Base-by-base conservation (phyloP, 2,888 invertebrate species). In the Zootermopsis nevadensis region DNA sequence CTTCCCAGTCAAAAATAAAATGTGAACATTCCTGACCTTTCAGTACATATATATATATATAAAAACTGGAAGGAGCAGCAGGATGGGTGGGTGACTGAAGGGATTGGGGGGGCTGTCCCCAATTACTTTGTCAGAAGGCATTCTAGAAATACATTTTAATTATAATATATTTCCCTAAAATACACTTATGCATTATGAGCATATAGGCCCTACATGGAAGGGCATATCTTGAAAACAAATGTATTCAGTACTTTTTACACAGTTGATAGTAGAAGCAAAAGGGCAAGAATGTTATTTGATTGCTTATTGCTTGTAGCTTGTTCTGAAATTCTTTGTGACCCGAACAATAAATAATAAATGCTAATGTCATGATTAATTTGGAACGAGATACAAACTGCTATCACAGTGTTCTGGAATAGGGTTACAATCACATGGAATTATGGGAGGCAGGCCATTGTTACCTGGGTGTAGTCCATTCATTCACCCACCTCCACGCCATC, bases 101-200 rank as follows among this genome's bases (percentile, higher is more conserved):
- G 48, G 19, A 48, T n/a, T n/a, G 15, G 19, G 48, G 19, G 12
- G 19, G 19, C 48, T 19, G 19, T 38, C 10, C 38, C 38, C 15
- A 12, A 48, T 48, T 48, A 48, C 4, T 48, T 15, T 48, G 48
- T 48, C 19, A 19, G 19, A 12, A 48, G 4, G 48, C 19, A n/a
- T 74, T 38, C 27, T 38, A 74, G n/a, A 38, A 74, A 35, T 66
- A 79, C 66, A 66, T 53, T 76, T 76, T 76, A 76, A 76, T 76
- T 55, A 79, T 79, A 79, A 79, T 79, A 79, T 60, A 66, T 66
- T 79, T 79, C 66, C 66, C 79, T 79, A 79, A 79, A 79, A 38
- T 79, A 79, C 66, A 66, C 35, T 38, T 79, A 60, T 66, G 60
- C 60, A 10, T 76, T 42, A 48, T 33, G 33, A 74, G 72, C 72